These are phyloP conservation scores for Limnothrissa miodon DNA, from an alignment of 2,113 vertebrate species.

Conservation along the genomic window DNA sequence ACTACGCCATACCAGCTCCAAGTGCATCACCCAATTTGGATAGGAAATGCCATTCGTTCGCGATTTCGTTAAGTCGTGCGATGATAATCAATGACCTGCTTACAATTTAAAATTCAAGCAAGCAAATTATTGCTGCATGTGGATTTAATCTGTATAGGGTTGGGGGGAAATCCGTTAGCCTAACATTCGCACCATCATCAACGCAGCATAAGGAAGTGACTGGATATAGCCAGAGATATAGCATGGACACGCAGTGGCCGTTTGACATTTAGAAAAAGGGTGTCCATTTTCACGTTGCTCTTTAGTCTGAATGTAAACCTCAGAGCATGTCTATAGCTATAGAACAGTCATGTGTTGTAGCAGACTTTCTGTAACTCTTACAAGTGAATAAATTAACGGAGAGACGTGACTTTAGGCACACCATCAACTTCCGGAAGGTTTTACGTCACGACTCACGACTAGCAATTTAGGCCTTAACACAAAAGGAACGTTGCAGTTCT, in stretches of 20 bases:
- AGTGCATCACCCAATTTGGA: neutral
- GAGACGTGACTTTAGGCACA: neutral
- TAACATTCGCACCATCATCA: no score
- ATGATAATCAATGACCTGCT: neutral
- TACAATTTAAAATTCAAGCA: neutral
- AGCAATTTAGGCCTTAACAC: neutral
- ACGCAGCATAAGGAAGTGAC: neutral
- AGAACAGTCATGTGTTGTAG: neutral
- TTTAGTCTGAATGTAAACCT: neutral
- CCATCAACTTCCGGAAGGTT: neutral
- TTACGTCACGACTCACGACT: neutral
- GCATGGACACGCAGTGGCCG: conserved; percentile 28
- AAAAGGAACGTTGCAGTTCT: neutral
- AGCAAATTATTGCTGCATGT: neutral
- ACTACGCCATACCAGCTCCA: neutral
- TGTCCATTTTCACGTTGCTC: conserved; percentile 50
- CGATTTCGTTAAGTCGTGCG: neutral
- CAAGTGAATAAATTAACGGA: neutral
- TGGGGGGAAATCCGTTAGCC: neutral
- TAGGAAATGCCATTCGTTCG: neutral
- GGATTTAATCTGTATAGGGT: neutral
- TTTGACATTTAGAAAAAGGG: conserved; percentile 64
- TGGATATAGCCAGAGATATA: conserved; percentile 45
- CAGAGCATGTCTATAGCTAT: neutral
- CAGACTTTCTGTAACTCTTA: neutral